Base-by-base conservation (phyloP, 2,888 invertebrate genomes). In the Hirtodrosophila confusa region DNA sequence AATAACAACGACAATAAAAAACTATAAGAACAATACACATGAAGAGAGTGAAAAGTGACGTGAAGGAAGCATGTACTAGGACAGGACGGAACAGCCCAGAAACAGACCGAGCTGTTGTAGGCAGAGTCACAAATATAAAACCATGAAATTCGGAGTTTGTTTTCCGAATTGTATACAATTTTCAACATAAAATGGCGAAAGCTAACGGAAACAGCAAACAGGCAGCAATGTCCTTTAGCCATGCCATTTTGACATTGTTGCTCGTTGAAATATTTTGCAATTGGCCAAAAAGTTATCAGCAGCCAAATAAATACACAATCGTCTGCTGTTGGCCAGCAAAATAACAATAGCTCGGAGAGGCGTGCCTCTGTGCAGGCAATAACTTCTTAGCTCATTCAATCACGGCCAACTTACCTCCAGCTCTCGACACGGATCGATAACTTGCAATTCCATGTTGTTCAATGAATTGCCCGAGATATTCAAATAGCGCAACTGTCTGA, bases 381-480 rank as follows among this genome's bases (percentile, higher is more conserved):
- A 48, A 37, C 9, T 65, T 67, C 7, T 41, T 36, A 33, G 27
- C 23, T 23, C 55, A 58, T 37, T 51, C 45, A 69, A 63, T 44
- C 51, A 56, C 7, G 4, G 37, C 4, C n/a, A 44, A 82, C 89
- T 88, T 88, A 91, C 91, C 90, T 92, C 91, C 17, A 92, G 80
- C 64, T 90, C 88, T 9, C 86, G 88, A 66, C 92, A 90, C 17
- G 92, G 90, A 88, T 91, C 89, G 76, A 92, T 90, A 67, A 92
- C 90, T 86, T 91, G 89, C 79, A 91, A 70, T 57, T 91, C 89
- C 86, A 91, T 89, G 61, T 90, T 90, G 80, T 90, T 90, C 89
- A 96, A 92, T 88, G 94, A 93, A 91, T 96, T 96, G 87, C 94
- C 94, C 33, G 96, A 96, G 80, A 96, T 91, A 92, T 96, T 96